Evolutionary conservation across 2,888 invertebrate genomes (phyloP), one percentile per base, ranked within the genome.

Genomic region (Gisinianus flammeolus): DNA sequence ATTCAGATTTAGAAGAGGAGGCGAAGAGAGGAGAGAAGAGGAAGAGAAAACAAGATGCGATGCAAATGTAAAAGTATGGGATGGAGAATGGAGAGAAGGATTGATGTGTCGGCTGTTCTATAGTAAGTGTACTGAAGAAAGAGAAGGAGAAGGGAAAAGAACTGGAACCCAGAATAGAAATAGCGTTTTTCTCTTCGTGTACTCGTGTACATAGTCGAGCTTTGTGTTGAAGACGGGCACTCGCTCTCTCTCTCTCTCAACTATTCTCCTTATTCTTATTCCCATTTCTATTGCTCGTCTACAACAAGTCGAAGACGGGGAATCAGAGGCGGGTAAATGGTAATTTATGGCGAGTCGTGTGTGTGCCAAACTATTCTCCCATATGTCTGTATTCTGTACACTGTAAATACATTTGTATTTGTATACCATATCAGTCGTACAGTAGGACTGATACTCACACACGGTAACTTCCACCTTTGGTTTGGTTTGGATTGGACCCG

Each of bases 261-360:
- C n/a, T n/a, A n/a, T n/a, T n/a, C n/a, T n/a, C n/a, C n/a, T n/a
- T n/a, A n/a, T n/a, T n/a, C n/a, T n/a, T n/a, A n/a, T n/a, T n/a
- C n/a, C n/a, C n/a, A n/a, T n/a, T n/a, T n/a, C n/a, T n/a, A n/a
- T n/a, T n/a, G n/a, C n/a, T n/a, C n/a, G n/a, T n/a, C n/a, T n/a
- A n/a, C n/a, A n/a, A n/a, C n/a, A n/a, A 56, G 31, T 26, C 22
- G 58, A 35, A 72, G 22, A 72, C 22, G 30, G 68, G 69, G 56
- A 71, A 75, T 62, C 66, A 35, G 67, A 67, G 69, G 79, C 70
- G 71, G 52, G 71, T 58, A 58, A 16, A 24, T n/a, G 62, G 67
- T 81, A 80, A 81, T 81, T 81, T 81, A 81, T 81, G 68, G 79
- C 64, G 79, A 75, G 76, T 72, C 64, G 64, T 54, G 76, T 79